These are phyloP conservation scores for Phoeniculus purpureus DNA, from an alignment of 2,797 vertebrate species.

Conservation along the genomic window DNA sequence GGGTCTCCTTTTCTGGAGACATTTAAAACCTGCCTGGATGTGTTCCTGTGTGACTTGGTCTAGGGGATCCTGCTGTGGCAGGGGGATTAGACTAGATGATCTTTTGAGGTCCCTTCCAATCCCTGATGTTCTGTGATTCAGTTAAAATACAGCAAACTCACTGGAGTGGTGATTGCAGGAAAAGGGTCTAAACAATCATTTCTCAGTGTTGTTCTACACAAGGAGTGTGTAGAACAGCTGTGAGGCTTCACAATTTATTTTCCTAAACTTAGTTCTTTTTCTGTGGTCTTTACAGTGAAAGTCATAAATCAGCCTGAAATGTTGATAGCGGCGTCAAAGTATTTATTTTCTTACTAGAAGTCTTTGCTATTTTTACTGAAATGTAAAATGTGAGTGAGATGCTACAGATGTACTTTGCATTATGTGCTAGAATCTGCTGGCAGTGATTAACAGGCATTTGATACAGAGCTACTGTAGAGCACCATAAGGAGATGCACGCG, in stretches of 20 bases:
- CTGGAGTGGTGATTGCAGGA: neutral
- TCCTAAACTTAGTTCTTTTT: constrained; percentile 6
- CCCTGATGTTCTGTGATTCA: neutral
- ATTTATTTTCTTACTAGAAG: constrained; percentile 46
- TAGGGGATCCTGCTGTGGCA: too few species aligned
- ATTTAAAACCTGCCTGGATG: too few species aligned
- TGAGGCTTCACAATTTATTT: neutral
- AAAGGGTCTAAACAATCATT: constrained; percentile 16
- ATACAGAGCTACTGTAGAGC: constrained; percentile 56
- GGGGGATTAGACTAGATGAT: too few species aligned
- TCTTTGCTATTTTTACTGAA: constrained; percentile 56
- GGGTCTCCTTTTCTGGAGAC: too few species aligned
- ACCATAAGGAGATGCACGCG: constrained; percentile 40
- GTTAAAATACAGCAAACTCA: neutral
- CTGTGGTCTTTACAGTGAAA: constrained; percentile 25
- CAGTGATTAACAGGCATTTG: constrained; percentile 58
- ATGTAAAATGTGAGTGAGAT: constrained; percentile 59
- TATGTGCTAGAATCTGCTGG: constrained; percentile 67
- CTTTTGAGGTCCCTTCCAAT: too few species aligned
- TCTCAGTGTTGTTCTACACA: neutral
- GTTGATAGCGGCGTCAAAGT: constrained; percentile 12
- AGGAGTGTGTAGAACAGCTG: neutral
- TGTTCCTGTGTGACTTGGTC: too few species aligned
- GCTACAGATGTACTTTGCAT: constrained; percentile 59
- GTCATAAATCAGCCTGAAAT: constrained; percentile 50